Evolutionary conservation across 2,113 vertebrate genomes (phyloP).

Genomic region (Centropus unirufus): DNA sequence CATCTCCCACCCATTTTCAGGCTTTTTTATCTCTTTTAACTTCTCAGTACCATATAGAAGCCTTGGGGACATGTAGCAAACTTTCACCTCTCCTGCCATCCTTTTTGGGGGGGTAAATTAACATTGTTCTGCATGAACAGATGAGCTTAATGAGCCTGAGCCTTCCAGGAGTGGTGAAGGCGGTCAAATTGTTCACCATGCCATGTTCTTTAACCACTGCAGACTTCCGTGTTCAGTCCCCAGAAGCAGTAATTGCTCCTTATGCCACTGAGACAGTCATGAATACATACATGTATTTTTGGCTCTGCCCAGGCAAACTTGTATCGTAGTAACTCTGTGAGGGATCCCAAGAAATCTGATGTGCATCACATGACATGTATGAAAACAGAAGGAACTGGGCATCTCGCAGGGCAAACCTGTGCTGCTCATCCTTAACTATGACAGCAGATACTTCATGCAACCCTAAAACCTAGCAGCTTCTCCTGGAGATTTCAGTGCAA

Average conservation of each 20-base stretch:
- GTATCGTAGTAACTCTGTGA: background rate
- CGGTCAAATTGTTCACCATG: slow-evolving; percentile 19
- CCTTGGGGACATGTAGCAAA: background rate
- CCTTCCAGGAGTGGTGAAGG: slow-evolving; percentile 16
- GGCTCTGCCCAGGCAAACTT: background rate
- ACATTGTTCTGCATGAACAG: slow-evolving; percentile 21
- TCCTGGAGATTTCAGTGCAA: background rate
- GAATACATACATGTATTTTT: background rate
- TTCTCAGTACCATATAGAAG: slow-evolving; percentile 5
- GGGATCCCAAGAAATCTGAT: background rate
- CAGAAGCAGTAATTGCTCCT: slow-evolving; percentile 19
- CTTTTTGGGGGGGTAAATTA: slow-evolving; percentile 32
- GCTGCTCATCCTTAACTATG: background rate
- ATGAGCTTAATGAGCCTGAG: slow-evolving; percentile 48
- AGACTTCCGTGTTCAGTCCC: background rate
- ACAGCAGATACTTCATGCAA: background rate
- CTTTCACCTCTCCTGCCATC: slow-evolving; percentile 19
- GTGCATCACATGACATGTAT: fast-evolving
- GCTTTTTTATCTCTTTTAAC: background rate
- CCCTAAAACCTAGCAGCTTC: background rate
- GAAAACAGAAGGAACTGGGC: background rate
- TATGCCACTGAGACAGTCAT: background rate
- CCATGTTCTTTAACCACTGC: slow-evolving; percentile 24
- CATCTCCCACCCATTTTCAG: background rate
- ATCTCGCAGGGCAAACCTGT: background rate